phyloP scores from a whole-genome alignment of 2,113 vertebrate species.

The Chaetodon auriga region DNA sequence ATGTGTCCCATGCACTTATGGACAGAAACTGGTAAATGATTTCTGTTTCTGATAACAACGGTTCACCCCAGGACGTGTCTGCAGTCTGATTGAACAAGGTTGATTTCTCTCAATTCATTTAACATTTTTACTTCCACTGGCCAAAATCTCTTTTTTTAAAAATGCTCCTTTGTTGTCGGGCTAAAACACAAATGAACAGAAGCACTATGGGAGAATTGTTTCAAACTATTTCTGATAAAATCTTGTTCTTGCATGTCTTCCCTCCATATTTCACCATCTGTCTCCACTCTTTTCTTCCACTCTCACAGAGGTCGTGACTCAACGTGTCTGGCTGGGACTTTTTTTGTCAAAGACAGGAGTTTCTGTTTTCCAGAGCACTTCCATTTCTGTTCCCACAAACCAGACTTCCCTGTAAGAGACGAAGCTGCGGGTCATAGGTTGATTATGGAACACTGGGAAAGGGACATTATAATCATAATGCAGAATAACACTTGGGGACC shows the following conservation, averaged over 20 bases:
- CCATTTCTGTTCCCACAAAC: constrained; percentile 15
- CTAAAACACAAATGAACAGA: neutral
- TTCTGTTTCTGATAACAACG: too few relatives aligned
- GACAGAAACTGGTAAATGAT: neutral
- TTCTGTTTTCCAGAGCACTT: constrained; percentile 26
- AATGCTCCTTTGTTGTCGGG: neutral
- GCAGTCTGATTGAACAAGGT: neutral
- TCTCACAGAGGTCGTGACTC: constrained; percentile 18
- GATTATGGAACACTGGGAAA: neutral
- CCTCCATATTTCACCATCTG: constrained; percentile 35
- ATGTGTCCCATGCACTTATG: neutral
- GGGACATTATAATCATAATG: neutral
- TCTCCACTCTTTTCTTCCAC: neutral
- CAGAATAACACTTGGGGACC: neutral
- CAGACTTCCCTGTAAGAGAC: constrained; percentile 6
- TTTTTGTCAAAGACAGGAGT: neutral
- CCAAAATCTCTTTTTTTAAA: neutral
- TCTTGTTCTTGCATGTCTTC: constrained; percentile 14
- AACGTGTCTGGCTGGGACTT: constrained; percentile 6
- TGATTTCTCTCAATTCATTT: constrained; percentile 1
- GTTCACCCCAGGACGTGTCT: neutral
- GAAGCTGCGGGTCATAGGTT: neutral
- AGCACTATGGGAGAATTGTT: neutral
- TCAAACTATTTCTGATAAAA: constrained; percentile 2
- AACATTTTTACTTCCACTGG: neutral